phyloP scores from a whole-genome alignment of 2,888 invertebrate genomes.

The Adelphocoris suturalis region DNA sequence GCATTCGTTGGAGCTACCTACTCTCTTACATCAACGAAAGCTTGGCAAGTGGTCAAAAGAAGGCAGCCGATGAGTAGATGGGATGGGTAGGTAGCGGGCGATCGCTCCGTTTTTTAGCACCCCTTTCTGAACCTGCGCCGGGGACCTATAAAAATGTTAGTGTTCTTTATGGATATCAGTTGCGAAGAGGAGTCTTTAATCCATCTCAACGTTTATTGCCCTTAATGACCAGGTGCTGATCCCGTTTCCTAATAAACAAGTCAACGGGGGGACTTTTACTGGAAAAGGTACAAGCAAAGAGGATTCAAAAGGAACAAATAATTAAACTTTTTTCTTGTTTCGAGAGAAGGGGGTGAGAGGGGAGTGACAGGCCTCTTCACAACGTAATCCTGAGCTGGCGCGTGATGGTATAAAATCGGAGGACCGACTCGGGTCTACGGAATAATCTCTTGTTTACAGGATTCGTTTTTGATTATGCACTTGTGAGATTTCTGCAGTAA shows the following conservation, averaged over 20 bases:
- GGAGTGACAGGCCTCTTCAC: neutral
- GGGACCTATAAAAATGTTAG: constrained; percentile 70
- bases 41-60: constrained; percentile 33
- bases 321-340: neutral
- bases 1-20: too few species aligned
- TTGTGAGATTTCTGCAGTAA: too few species aligned
- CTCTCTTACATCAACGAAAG: constrained; percentile 3
- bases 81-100: neutral
- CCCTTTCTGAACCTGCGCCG: constrained; percentile 24
- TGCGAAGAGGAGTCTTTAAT: constrained; percentile 62
- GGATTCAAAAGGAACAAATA: constrained; percentile 21
- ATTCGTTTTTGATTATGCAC: too few species aligned
- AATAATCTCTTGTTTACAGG: too few species aligned
- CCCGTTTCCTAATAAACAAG: constrained; percentile 71
- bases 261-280: constrained; percentile 53
- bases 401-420: neutral
- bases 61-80: neutral
- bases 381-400: neutral
- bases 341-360: neutral
- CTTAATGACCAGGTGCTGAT: constrained; percentile 72
- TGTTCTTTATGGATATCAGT: constrained; percentile 71
- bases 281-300: constrained; percentile 30
- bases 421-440: neutral
- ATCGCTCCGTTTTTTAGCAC: constrained; percentile 51
- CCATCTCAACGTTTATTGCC: constrained; percentile 70